These are phyloP conservation scores for Drosophila hamatofila DNA, from an alignment of 2,888 invertebrate genomes.

Conservation along the genomic window DNA sequence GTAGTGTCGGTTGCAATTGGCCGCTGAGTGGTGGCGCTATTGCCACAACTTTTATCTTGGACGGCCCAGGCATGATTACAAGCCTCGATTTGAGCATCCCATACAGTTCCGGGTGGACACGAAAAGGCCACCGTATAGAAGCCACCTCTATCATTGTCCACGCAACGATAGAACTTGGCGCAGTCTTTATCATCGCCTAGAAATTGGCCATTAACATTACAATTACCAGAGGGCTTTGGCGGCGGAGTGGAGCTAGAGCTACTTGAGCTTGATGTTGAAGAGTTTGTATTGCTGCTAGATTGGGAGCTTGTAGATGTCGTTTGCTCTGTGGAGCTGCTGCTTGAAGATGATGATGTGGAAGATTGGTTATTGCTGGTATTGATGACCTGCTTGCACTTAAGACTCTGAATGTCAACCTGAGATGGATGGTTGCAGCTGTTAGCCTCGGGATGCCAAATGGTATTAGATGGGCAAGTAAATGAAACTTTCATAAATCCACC, in stretches of 20 bases:
- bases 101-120: conserved; percentile 87
- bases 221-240: conserved; percentile 65
- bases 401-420: conserved; percentile 67
- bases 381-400: conserved; percentile 67
- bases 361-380: conserved; percentile 23
- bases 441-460: conserved; percentile 87
- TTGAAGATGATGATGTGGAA: conserved; percentile 26
- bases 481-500: conserved; percentile 86
- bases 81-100: conserved; percentile 87
- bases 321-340: conserved; percentile 16
- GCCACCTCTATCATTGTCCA: conserved; percentile 85
- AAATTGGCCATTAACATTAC: conserved; percentile 82
- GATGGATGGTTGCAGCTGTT: conserved; percentile 86
- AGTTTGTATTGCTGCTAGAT: conserved; percentile 40
- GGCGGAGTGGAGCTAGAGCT: conserved; percentile 18
- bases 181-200: conserved; percentile 86
- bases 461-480: conserved; percentile 86
- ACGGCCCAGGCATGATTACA: conserved; percentile 86
- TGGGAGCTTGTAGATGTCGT: conserved; percentile 58
- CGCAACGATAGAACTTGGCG: conserved; percentile 88
- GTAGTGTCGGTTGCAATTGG: conserved; percentile 44
- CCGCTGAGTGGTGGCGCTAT: conserved; percentile 40
- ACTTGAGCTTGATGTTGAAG: conserved; percentile 47
- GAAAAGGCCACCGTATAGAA: conserved; percentile 86
- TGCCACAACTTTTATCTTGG: conserved; percentile 70